Evolutionary conservation across 2,888 invertebrate genomes (phyloP).

Genomic region (Mechanitis messenoides): DNA sequence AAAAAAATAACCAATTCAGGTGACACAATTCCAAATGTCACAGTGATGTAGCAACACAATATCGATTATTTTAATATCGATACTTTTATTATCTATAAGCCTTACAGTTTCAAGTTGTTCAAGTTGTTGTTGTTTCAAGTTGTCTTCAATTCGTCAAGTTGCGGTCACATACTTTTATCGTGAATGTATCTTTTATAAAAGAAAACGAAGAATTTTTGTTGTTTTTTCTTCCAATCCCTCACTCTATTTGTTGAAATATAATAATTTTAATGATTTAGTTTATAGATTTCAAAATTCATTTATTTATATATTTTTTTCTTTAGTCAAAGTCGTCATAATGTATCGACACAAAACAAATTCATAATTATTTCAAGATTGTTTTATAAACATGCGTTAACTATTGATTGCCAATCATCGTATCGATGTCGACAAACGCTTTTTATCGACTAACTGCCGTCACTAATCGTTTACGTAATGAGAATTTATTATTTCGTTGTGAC

Average conservation of each 20-base stretch:
- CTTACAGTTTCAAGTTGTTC: too few relatives aligned
- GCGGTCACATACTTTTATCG: background rate
- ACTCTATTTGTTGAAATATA: too few relatives aligned
- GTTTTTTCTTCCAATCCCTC: too few relatives aligned
- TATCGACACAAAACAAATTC: constrained; percentile 24
- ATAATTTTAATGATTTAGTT: too few relatives aligned
- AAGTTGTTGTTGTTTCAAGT: too few relatives aligned
- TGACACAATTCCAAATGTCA: constrained; percentile 2
- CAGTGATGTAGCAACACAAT: background rate
- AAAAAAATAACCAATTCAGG: constrained; percentile 2
- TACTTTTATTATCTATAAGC: background rate
- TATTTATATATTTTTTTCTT: too few relatives aligned
- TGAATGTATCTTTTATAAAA: too few relatives aligned
- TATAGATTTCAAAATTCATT: too few relatives aligned
- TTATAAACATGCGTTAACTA: constrained; percentile 23
- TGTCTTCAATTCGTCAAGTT: constrained; percentile 16
- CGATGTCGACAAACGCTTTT: constrained; percentile 44
- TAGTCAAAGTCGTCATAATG: too few relatives aligned
- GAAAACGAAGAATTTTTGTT: too few relatives aligned
- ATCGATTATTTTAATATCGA: background rate
- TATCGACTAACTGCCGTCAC: constrained; percentile 41
- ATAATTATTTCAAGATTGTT: constrained; percentile 20
- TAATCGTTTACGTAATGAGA: constrained; percentile 38
- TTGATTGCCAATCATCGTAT: constrained; percentile 43
- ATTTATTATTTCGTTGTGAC: constrained; percentile 27